These are phyloP conservation scores for Abrostola triplasia DNA, from an alignment of 2,888 invertebrate genomes.

Conservation along the genomic window DNA sequence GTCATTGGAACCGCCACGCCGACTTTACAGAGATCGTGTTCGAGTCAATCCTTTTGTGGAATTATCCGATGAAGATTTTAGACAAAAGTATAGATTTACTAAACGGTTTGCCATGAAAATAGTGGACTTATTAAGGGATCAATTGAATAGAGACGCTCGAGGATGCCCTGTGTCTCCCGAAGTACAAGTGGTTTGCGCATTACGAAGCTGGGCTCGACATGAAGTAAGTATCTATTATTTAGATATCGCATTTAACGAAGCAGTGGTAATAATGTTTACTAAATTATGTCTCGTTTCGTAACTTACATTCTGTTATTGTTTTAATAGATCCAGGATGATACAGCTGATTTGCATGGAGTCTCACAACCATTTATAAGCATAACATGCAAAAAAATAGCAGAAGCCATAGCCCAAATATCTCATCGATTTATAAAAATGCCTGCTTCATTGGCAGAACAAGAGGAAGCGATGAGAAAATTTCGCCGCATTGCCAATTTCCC, in stretches of 20 bases:
- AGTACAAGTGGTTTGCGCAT: constrained; percentile 24
- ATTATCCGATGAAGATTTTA: neutral
- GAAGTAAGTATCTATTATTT: constrained; percentile 25
- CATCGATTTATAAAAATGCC: constrained; percentile 30
- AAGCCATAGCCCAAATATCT: constrained; percentile 13
- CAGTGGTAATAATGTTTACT: neutral
- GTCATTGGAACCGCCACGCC: too few relatives aligned
- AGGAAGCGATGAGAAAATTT: constrained; percentile 20
- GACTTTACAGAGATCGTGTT: too few relatives aligned
- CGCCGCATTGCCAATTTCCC: constrained; percentile 19
- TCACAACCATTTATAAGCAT: constrained; percentile 16
- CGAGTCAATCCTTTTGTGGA: neutral
- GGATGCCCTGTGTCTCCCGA: constrained; percentile 16
- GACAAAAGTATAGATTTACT: constrained; percentile 4
- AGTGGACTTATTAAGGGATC: constrained; percentile 11
- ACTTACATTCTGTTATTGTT: neutral
- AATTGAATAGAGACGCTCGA: constrained; percentile 9
- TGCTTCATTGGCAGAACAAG: constrained; percentile 10
- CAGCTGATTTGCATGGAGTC: constrained; percentile 1
- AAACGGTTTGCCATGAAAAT: constrained; percentile 10
- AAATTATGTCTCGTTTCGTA: too few relatives aligned
- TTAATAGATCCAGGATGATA: constrained; percentile 5
- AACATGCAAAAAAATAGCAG: constrained; percentile 28
- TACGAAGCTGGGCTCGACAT: constrained; percentile 32
- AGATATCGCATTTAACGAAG: neutral